A percentile compares a stretch with the other conserved stretches of the same genome.
Conservation (phyloP, 2,888 invertebrate species). For the Phaonia tiefii region DNA sequence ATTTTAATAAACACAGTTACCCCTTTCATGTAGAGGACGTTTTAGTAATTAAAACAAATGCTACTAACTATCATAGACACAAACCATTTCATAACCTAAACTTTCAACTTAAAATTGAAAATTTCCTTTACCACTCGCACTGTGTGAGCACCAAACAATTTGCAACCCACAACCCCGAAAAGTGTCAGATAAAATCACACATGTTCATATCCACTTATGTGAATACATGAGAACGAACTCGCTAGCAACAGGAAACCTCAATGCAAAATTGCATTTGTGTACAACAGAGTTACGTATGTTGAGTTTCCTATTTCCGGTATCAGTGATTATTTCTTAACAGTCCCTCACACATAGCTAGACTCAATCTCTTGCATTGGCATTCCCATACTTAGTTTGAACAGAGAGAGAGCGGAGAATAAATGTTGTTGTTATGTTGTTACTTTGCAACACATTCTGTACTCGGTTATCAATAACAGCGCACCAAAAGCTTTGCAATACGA, state of each 20-base stretch:
- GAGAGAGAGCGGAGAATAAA: background rate
- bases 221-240: conserved; percentile 11
- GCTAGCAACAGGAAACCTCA: conserved; percentile 57
- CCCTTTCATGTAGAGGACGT: conserved; percentile 5
- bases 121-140: conserved; percentile 32
- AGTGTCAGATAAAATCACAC: background rate
- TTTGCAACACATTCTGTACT: background rate
- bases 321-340: conserved; percentile 32
- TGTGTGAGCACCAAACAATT: no score
- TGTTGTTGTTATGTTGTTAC: background rate
- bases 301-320: conserved; percentile 64
- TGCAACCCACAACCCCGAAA: background rate
- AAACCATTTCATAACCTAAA: conserved; percentile 48
- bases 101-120: conserved; percentile 42
- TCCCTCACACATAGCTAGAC: background rate
- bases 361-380: no score
- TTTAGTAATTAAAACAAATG: conserved; percentile 50
- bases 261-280: conserved; percentile 56
- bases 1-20: conserved; percentile 12
- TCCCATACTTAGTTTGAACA: background rate
- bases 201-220: background rate
- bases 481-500: conserved; percentile 11
- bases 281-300: conserved; percentile 53
- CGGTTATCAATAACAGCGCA: conserved; percentile 14
- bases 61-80: conserved; percentile 54